Conservation (phyloP, 2,797 vertebrate genomes). For the Pangasius mekongensis region DNA sequence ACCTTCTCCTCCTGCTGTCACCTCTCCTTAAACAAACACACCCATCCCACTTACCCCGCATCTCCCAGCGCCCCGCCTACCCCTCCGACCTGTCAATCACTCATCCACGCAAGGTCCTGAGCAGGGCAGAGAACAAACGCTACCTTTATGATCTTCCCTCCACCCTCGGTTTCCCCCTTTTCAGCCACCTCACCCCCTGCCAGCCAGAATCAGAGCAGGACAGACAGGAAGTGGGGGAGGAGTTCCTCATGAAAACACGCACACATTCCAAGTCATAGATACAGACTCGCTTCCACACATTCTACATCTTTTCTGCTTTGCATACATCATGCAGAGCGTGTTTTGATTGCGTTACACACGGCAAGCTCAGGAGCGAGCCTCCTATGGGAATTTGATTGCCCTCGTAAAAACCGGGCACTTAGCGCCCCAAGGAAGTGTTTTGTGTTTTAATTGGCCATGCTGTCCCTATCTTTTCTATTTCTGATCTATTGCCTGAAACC, state of each 20-base stretch:
- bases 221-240: conserved; percentile 73
- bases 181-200: conserved; percentile 55
- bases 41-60: conserved; percentile 58
- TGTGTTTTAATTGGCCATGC: conserved; percentile 54
- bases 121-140: conserved; percentile 55
- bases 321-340: conserved; percentile 18
- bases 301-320: conserved; percentile 1
- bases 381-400: conserved; percentile 27
- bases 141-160: conserved; percentile 48
- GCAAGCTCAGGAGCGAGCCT: conserved; percentile 16
- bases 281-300: conserved; percentile 9
- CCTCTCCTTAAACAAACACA: conserved; percentile 63
- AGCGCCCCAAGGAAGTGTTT: conserved; percentile 44
- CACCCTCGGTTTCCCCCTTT: conserved; percentile 48
- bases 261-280: conserved; percentile 31
- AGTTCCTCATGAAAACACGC: conserved; percentile 54
- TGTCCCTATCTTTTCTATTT: conserved; percentile 53
- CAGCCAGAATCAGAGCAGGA: conserved; percentile 67
- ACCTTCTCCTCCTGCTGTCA: conserved; percentile 40
- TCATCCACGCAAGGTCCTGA: conserved; percentile 44
- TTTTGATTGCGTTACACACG: conserved; percentile 19
- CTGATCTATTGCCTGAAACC: conserved; percentile 74
- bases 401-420: conserved; percentile 29
- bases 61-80: conserved; percentile 35
- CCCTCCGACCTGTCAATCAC: conserved; percentile 55